Base-by-base conservation (phyloP, 2,888 invertebrate genomes). In the Helleia helle region DNA sequence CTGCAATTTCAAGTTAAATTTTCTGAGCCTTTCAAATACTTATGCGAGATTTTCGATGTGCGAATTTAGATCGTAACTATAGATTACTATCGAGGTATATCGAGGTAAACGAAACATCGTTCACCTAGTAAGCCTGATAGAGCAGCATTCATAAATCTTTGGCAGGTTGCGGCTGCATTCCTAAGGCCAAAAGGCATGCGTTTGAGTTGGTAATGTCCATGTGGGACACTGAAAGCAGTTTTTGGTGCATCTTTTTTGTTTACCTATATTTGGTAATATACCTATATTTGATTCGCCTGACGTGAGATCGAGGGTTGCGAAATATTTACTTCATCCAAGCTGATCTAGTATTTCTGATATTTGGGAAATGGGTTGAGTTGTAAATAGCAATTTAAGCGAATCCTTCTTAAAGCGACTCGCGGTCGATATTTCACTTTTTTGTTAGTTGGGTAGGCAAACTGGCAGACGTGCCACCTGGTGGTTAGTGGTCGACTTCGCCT, bases 121-220 rank as follows among this genome's bases (percentile, higher is more conserved):
- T 9, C n/a, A 11, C 26, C 26, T 11, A 26, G 26, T 5, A 26
- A 26, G n/a, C 26, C 26, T 26, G 26, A 26, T 4, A 26, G 26
- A 4, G 26, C 26, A 11, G n/a, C 11, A 26, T 26, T 26, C 26
- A 26, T 26, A 26, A 26, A 11, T 26, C 26, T 26, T 26, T 26
- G 44, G 9, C 46, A 49, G 1, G 37, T 41, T 1, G 41, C 11
- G 2, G 37, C 41, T 1, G 41, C 41, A 12, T 41, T 41, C 11
- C 41, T 41, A 1, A 41, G 29, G 1, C 41, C 46, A 13, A 48
- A 48, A 1, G 44, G 43, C 44, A 46, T 48, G 7, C 43, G 15
- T 2, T 12, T n/a, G n/a, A 45, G 48, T 36, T 48, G 13, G 24
- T 41, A 46, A 13, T 46, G 41, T 11, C 46, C 47, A 14, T 36